Evolutionary conservation across 2,888 invertebrate genomes (phyloP), one percentile per base, ranked within the genome.

Genomic region (Mythimna loreyi): DNA sequence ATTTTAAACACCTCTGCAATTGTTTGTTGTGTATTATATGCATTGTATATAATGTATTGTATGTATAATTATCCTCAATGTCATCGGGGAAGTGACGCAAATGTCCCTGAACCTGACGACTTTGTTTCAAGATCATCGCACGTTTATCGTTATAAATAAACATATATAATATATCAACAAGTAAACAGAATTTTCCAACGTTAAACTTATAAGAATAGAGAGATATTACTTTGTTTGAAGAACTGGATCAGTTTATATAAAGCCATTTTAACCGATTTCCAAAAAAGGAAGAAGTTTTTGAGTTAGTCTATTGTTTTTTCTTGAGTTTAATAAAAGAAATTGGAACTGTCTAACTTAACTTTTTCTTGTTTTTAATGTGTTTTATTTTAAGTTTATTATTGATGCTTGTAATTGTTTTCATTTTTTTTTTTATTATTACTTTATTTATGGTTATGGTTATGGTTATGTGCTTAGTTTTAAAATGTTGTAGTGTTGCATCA

Each of bases 61-160:
- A 64, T 62, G 68, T 65, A 78, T 77, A 60, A 75, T 73, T 77
- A 66, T 79, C 61, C 61, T 74, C 62, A 75, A 63, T 75, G 71
- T 60, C 75, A 77, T 67, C 69, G 56, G 63, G 77, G 67, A 77
- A 79, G 61, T 77, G 67, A 67, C 75, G 70, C 57, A 57, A 40
- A 28, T 50, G 80, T 68, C 80, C 81, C 50, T 80, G 80, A 80
- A 78, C 80, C 75, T 66, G 66, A 19, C 57, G 60, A 67, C 81
- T 80, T 71, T 62, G 62, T 67, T 62, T 77, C 80, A 78, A 80
- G 81, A 80, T 77, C 74, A 73, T 58, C 28, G 57, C 25, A 53
- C 57, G 21, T 60, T 75, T 68, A 72, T 75, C 16, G 36, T 61
- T 50, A n/a, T 50, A 45, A 66, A 73, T 45, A 59, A 25, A 60